Evolutionary conservation across 2,113 vertebrate genomes (phyloP).

Genomic region (Caretta caretta): DNA sequence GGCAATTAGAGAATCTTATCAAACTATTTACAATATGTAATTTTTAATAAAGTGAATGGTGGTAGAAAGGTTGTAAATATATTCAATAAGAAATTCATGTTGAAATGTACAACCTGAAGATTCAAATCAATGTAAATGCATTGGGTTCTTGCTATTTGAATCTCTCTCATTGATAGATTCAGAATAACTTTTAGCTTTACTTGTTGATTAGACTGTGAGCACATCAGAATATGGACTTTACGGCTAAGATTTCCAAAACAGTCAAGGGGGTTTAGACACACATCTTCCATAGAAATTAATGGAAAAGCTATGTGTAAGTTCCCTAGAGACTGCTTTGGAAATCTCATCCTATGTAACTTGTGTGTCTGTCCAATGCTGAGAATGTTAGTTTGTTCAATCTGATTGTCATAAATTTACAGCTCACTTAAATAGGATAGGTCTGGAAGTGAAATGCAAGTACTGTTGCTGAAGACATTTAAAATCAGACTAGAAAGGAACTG

Average conservation of each 20-base stretch:
- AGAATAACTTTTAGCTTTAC: not conserved
- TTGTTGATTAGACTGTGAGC: not conserved
- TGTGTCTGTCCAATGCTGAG: not conserved
- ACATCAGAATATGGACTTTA: not conserved
- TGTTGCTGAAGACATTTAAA: slow-evolving; percentile 7
- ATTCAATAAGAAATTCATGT: not conserved
- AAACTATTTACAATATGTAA: not conserved
- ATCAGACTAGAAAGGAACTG: not conserved
- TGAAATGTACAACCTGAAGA: not conserved
- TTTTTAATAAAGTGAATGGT: not conserved
- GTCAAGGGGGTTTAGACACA: not conserved
- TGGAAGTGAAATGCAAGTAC: not conserved
- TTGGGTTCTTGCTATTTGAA: not conserved
- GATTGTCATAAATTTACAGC: not conserved
- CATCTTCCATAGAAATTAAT: not conserved
- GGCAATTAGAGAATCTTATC: not conserved
- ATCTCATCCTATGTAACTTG: not conserved
- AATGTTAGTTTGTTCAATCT: not conserved
- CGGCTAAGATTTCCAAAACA: not conserved
- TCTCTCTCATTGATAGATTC: not conserved
- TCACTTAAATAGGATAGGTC: not conserved
- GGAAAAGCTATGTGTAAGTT: not conserved
- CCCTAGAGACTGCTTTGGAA: not conserved
- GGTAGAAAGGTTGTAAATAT: not conserved
- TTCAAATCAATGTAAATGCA: not conserved